A percentile compares a stretch with the other conserved stretches of the same genome.
phyloP scores from a whole-genome alignment of 2,888 invertebrate species.

The Lithosia quadra region DNA sequence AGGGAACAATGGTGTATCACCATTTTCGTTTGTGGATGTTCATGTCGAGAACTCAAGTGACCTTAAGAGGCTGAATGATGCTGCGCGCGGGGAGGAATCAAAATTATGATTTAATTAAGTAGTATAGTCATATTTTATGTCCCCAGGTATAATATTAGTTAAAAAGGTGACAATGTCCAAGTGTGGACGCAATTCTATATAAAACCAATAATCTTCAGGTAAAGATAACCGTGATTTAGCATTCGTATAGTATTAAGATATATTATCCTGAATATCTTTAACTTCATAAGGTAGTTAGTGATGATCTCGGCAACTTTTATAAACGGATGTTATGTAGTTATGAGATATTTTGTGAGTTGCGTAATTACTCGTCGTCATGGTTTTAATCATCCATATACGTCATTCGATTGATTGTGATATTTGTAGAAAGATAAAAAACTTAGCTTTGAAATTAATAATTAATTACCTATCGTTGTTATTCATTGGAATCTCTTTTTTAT shows the following conservation, averaged over 20 bases:
- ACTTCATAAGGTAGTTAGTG: not conserved
- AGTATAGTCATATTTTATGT: slow-evolving; percentile 1
- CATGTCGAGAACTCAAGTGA: slow-evolving; percentile 66
- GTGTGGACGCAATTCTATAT: not conserved
- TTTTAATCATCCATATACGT: not conserved
- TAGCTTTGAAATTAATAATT: not conserved
- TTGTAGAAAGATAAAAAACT: not conserved
- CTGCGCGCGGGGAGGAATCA: slow-evolving; percentile 70
- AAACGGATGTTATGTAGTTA: not conserved
- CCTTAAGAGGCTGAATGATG: slow-evolving; percentile 59
- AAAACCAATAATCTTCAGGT: not conserved
- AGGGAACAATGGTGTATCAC: slow-evolving; percentile 61
- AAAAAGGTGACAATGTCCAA: not conserved
- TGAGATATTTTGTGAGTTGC: not conserved
- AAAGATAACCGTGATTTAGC: not conserved
- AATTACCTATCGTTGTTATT: slow-evolving; percentile 7
- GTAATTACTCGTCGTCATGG: not conserved
- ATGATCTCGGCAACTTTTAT: not conserved
- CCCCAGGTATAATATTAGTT: not conserved
- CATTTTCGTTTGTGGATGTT: slow-evolving; percentile 78
- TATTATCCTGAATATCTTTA: not conserved
- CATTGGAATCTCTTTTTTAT: slow-evolving; percentile 19
- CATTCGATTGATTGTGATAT: slow-evolving; percentile 6
- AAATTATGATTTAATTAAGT: slow-evolving; percentile 63
- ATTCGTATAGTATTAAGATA: not conserved